Conservation (phyloP, 2,797 vertebrate species). For the Novumbra hubbsi region DNA sequence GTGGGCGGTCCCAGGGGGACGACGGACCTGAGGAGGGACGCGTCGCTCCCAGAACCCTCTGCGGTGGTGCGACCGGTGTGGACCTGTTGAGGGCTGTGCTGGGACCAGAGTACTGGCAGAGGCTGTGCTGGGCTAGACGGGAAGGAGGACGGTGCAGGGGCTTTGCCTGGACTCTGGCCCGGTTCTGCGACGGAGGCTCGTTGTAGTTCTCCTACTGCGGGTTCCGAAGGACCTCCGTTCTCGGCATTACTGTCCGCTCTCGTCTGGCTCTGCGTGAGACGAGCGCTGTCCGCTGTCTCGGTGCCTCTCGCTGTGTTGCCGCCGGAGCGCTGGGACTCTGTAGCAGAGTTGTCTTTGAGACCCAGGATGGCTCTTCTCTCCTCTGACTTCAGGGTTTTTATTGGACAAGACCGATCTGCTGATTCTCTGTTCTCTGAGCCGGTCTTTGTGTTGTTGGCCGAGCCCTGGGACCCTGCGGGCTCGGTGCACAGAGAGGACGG, state of each 20-base stretch:
- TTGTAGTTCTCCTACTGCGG: constrained; percentile 29
- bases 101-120: constrained; percentile 34
- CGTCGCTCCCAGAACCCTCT: constrained; percentile 28
- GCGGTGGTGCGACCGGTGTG: constrained; percentile 37
- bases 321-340: constrained; percentile 21
- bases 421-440: not conserved
- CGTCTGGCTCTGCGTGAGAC: constrained; percentile 32
- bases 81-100: constrained; percentile 68
- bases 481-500: constrained; percentile 36
- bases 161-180: constrained; percentile 26
- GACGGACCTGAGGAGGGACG: constrained; percentile 23
- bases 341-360: constrained; percentile 26
- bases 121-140: constrained; percentile 32
- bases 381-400: not conserved
- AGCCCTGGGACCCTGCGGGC: constrained; percentile 31
- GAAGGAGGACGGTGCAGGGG: constrained; percentile 19
- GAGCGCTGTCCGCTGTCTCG: constrained; percentile 31
- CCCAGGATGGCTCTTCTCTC: constrained; percentile 18
- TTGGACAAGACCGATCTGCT: not conserved
- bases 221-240: constrained; percentile 40
- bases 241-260: constrained; percentile 28
- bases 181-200: constrained; percentile 31
- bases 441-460: not conserved
- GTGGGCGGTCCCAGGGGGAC: constrained; percentile 11
- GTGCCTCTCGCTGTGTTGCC: constrained; percentile 38